These are phyloP conservation scores for Machaerirhynchus nigripectus DNA, from an alignment of 2,113 vertebrate species.

Conservation along the genomic window DNA sequence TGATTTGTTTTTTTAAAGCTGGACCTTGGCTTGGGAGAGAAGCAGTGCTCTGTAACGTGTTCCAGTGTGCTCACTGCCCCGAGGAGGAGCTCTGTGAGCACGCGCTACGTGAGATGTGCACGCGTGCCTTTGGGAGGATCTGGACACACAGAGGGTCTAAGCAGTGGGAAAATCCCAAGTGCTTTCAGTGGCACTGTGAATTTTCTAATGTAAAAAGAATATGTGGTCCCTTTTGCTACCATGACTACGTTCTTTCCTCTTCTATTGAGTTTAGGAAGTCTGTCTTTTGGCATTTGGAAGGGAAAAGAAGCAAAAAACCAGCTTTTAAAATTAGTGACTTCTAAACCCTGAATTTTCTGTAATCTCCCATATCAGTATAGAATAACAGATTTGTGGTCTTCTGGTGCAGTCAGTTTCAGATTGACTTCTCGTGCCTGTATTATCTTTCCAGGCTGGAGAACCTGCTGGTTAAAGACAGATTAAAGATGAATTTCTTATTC, in stretches of 20 bases:
- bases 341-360: not conserved
- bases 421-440: not conserved
- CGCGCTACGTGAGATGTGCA: rapidly evolving
- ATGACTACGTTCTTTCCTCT: not conserved
- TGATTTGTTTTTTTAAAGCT: not conserved
- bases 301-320: not conserved
- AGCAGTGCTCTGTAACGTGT: not conserved
- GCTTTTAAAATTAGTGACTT: not conserved
- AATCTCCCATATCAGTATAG: not conserved
- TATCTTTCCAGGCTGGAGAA: not conserved
- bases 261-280: not conserved
- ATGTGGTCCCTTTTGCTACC: not conserved
- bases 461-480: not conserved
- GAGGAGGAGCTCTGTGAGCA: not conserved
- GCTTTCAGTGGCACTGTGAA: not conserved
- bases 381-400: not conserved
- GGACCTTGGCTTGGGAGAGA: not conserved
- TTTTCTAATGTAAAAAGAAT: not conserved
- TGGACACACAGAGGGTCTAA: not conserved
- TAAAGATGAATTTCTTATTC: not conserved
- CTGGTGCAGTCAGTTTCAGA: not conserved
- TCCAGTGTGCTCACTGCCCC: not conserved
- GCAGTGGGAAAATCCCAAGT: not conserved
- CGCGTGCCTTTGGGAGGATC: not conserved
- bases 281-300: not conserved